Evolutionary conservation across 2,797 vertebrate genomes (phyloP).

Genomic region (Carcharodon carcharias): DNA sequence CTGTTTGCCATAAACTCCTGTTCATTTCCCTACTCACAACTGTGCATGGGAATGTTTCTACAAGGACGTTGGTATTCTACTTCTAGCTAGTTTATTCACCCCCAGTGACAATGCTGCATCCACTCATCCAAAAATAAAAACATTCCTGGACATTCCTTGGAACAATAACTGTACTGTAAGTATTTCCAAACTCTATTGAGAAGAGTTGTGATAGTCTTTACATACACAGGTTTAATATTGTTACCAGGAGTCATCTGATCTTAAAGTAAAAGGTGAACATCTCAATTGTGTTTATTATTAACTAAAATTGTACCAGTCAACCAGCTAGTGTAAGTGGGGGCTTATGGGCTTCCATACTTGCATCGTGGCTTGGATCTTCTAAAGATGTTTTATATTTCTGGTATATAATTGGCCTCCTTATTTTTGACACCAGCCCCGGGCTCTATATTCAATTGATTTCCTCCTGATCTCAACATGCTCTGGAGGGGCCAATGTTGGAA

Average conservation of each 20-base stretch:
- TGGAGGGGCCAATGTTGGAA: not conserved
- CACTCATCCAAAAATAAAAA: not conserved
- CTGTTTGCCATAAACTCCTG: not conserved
- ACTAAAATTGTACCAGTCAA: not conserved
- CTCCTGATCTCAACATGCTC: not conserved
- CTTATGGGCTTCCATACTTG: not conserved
- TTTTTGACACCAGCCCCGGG: not conserved
- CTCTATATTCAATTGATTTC: not conserved
- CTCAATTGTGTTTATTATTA: not conserved
- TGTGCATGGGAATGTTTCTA: not conserved
- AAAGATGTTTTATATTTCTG: not conserved
- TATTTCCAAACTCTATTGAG: not conserved
- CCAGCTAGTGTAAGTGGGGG: not conserved
- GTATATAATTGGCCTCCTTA: not conserved
- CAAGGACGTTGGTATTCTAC: not conserved
- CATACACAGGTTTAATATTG: not conserved
- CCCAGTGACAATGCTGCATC: not conserved
- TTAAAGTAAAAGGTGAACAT: not conserved
- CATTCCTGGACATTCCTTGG: not conserved
- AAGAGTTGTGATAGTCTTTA: not conserved
- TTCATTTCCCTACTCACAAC: not conserved
- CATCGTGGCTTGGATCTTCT: not conserved
- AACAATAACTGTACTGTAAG: not conserved
- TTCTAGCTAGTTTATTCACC: not conserved
- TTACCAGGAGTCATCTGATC: not conserved